Evolutionary conservation across 2,888 invertebrate genomes (phyloP).

Genomic region (Listrodromus nycthemerus): DNA sequence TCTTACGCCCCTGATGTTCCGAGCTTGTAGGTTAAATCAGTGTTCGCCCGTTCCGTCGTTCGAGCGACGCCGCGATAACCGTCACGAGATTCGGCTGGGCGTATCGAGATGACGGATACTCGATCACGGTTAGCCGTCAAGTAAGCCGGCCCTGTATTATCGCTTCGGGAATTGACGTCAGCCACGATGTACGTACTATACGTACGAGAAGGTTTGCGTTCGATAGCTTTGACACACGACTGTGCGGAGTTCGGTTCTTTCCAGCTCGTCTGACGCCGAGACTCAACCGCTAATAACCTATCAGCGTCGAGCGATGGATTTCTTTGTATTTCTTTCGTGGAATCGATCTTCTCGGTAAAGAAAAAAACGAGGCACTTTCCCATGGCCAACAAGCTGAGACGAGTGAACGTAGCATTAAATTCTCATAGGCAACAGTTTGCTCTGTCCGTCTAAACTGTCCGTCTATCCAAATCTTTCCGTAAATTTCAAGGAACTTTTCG

Average conservation of each 20-base stretch:
- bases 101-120: constrained; percentile 56
- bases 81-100: constrained; percentile 54
- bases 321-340: neutral
- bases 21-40: constrained; percentile 38
- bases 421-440: neutral
- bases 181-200: constrained; percentile 37
- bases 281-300: constrained; percentile 3
- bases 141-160: constrained; percentile 59
- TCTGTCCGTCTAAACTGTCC: neutral
- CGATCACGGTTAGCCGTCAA: constrained; percentile 49
- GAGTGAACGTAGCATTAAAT: neutral
- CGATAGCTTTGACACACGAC: constrained; percentile 52
- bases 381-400: neutral
- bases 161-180: constrained; percentile 67
- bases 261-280: constrained; percentile 1
- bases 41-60: constrained; percentile 39
- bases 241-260: constrained; percentile 25
- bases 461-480: constrained; percentile 6
- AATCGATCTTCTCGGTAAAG: neutral
- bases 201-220: constrained; percentile 27
- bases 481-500: constrained; percentile 29
- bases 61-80: constrained; percentile 2
- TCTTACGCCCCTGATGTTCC: constrained; percentile 48
- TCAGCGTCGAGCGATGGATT: neutral
- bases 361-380: neutral